These are phyloP conservation scores for Pogonognathellus flavescens DNA, from an alignment of 1,140 invertebrate genomes.

Conservation along the genomic window DNA sequence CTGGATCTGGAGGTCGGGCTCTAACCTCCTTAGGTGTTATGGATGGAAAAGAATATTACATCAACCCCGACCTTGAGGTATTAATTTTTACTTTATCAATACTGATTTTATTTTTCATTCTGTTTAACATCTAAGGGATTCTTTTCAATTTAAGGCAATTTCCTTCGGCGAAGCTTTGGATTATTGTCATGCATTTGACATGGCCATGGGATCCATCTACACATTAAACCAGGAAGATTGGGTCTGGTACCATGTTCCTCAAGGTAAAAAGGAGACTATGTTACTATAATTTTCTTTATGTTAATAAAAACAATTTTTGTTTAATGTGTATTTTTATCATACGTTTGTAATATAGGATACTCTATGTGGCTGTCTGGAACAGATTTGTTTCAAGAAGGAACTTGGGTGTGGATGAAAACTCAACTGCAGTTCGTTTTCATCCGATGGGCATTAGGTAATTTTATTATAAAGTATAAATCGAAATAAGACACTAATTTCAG, in stretches of 20 bases:
- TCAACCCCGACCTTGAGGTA: not conserved
- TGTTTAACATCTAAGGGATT: not conserved
- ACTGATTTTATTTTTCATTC: not conserved
- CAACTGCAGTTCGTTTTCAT: not conserved
- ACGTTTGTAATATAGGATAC: too few species aligned
- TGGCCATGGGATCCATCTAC: not conserved
- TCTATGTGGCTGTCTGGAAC: not conserved
- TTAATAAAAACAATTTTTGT: not conserved
- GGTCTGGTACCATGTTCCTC: not conserved
- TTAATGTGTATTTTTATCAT: not conserved
- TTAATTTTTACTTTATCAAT: not conserved
- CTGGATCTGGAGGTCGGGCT: not conserved
- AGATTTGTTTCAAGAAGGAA: not conserved
- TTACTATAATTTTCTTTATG: not conserved
- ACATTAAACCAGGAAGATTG: constrained; percentile 12
- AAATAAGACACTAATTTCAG: too few species aligned
- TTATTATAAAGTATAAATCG: too few species aligned
- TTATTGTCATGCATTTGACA: not conserved
- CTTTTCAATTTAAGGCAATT: not conserved
- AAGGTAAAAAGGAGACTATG: not conserved
- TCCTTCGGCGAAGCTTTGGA: not conserved
- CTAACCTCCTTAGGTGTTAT: not conserved
- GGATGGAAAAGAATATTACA: constrained; percentile 9
- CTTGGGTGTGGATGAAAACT: not conserved
- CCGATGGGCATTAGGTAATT: not conserved